Base-by-base conservation (phyloP, 2,113 vertebrate species). In the Megaceryle maxima region DNA sequence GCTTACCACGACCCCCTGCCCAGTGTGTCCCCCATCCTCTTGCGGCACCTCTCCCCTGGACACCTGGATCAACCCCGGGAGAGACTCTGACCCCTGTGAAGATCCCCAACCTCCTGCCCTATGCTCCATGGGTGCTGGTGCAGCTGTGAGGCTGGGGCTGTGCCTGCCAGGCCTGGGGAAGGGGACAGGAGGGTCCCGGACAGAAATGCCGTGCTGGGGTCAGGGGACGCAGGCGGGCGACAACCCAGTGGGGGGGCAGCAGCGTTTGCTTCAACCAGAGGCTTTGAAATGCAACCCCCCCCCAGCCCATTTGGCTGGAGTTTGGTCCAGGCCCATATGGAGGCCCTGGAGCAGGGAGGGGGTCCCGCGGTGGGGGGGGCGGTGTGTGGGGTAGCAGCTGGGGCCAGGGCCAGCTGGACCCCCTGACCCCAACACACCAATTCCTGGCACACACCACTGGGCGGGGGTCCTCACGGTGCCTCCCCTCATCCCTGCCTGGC, bases 231-330 rank as follows among this genome's bases (percentile, higher is more conserved):
- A 29, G 63, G 68, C 43, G 21, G 50, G 55, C 18, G 18, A 41
- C 44, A 41, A 72, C 92, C 35, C 77, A 3, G 91, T 37, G 16
- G 94, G 88, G 81, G 66, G 35, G 72, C 83, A 44, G 79, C 62
- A 2, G 91, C 93, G 68, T 96, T 96, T 96, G 96, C 93, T 94
- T 76, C 39, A 22, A 70, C 78, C 44, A 4, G 28, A 79, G 79
- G 75, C 96, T 96, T 96, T 96, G 96, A 96, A 95, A 96, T 96
- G 96, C 94, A 96, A 77, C 18, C 37, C 70, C 37, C n/a, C 81
- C 57, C 50, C 20, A 37, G 64, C 67, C 48, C 62, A 92, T 96
- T 96, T 94, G 95, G 92, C 39, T 26, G 51, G 94, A 80, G 95
- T 92, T 96, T 96, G 95, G 76, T 76, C 76, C 94, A 35, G 76